These are phyloP conservation scores for Puma concolor DNA, from an alignment of 2,113 vertebrate species.

Conservation along the genomic window DNA sequence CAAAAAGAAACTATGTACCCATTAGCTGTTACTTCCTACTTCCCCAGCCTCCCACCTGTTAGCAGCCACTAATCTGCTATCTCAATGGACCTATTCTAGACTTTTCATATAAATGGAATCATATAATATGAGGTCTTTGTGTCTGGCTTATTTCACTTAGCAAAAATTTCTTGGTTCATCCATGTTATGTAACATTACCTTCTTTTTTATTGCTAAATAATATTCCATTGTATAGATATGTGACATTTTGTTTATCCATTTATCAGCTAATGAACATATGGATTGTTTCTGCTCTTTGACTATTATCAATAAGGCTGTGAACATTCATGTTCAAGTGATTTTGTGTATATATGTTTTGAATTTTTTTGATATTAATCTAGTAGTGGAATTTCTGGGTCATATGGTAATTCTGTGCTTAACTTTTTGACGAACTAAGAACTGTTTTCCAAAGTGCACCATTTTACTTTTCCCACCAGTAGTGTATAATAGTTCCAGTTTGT, in stretches of 20 bases:
- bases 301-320: background rate
- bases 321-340: background rate
- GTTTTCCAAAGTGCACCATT: background rate
- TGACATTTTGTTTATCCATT: background rate
- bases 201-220: slow-evolving; percentile 43
- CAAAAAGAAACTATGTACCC: background rate
- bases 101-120: background rate
- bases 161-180: background rate
- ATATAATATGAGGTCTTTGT: background rate
- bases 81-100: background rate
- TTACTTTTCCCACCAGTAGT: background rate
- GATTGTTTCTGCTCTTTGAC: background rate
- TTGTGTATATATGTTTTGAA: background rate
- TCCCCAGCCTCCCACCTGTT: background rate
- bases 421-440: background rate
- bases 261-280: background rate
- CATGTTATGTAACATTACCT: background rate
- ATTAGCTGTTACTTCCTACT: background rate
- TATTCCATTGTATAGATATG: background rate
- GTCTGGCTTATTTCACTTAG: slow-evolving; percentile 8
- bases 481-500: background rate
- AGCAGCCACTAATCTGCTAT: background rate
- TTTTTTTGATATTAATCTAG: background rate
- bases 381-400: background rate
- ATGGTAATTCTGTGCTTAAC: background rate